These are phyloP conservation scores for Sarcophaga subvicina DNA, from an alignment of 2,888 invertebrate species.

Conservation along the genomic window DNA sequence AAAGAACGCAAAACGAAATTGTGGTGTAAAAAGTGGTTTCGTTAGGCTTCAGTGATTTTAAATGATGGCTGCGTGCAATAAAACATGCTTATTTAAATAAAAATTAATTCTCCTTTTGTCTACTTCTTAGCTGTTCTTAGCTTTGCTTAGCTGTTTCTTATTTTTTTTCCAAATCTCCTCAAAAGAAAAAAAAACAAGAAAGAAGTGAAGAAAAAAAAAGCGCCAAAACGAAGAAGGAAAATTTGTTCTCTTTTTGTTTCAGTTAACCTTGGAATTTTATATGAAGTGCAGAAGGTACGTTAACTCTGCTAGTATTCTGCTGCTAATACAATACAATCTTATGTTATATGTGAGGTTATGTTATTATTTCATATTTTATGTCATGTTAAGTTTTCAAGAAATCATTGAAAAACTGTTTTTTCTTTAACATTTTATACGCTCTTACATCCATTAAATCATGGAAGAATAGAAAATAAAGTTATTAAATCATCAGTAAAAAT, in stretches of 20 bases:
- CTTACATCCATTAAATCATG: no score
- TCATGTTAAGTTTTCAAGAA: no score
- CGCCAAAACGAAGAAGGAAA: no score
- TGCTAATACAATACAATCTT: no score
- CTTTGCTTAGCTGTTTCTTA: background rate
- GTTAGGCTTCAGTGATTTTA: constrained; percentile 68
- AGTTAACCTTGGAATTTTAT: background rate
- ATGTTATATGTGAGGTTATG: no score
- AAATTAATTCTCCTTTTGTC: constrained; percentile 65
- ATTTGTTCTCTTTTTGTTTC: background rate
- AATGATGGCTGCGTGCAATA: constrained; percentile 70
- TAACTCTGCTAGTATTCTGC: no score
- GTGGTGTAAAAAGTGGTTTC: constrained; percentile 64
- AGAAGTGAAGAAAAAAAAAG: no score
- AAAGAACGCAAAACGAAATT: constrained; percentile 48
- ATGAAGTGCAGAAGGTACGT: background rate
- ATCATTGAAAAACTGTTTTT: no score
- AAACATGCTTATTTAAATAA: constrained; percentile 69
- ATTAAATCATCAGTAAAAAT: no score
- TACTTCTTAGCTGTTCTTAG: background rate
- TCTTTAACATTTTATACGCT: no score
- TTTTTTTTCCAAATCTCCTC: background rate
- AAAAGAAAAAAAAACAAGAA: background rate
- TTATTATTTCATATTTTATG: no score
- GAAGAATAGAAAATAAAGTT: no score